Evolutionary conservation across 2,888 invertebrate species (phyloP), one percentile per base, ranked within the genome.

Genomic region (Syritta pipiens): DNA sequence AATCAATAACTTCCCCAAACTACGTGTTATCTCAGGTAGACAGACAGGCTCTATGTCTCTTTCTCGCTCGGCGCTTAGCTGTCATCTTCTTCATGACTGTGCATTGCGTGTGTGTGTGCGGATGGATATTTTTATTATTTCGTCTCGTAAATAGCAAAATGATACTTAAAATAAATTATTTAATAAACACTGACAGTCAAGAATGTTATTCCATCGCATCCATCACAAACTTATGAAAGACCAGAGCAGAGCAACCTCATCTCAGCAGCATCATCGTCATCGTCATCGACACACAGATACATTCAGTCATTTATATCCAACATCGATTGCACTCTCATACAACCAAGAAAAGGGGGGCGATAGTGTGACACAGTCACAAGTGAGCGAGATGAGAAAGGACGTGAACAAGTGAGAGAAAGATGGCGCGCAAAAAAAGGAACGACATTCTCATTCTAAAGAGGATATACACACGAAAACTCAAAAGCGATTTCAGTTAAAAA

Each of bases 1-100:
- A 79, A 79, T 79, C 79, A 68, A 79, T 79, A 79, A 79, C 57
- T 67, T 79, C 62, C 74, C 62, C 74, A 55, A 74, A 79, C 72
- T 79, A 68, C 74, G 59, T 77, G 59, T 77, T 72, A 77, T 72
- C 72, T 49, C 77, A 79, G 79, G 74, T 79, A 79, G 79, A 79
- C 79, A 79, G 74, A 74, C 74, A 74, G 74, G 51, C 79, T 74
- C 74, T 62, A 26, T 74, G 14, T 68, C 60, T 68, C 74, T 53
- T 55, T 79, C 79, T 68, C 74, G 12, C 55, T 74, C 55, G 40
- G 5, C 35, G 35, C 42, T 10, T 40, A 10, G 24, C 65, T 30
- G 24, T 67, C 59, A 26, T 19, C 24, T 51, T 72, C 55, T 57
- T 30, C 17, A 4, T 42, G 1, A 40, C 7, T 44, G n/a, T 51